Percentiles rank a stretch among this genome's conserved stretches.
Conservation (phyloP, 2,113 vertebrate species). For the Spilogale gracilis region DNA sequence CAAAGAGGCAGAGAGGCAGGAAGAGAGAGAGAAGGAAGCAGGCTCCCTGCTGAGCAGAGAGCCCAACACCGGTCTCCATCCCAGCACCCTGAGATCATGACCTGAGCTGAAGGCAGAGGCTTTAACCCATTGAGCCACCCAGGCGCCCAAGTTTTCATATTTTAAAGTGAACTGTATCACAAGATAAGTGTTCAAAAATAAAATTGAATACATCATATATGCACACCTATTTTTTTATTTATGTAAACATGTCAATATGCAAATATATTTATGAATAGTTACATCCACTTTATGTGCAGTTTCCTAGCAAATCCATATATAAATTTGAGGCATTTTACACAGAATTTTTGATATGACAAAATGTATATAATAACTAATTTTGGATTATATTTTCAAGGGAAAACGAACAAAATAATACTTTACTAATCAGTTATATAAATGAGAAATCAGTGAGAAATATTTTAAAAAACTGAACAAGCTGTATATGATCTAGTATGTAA, state of each 20-base stretch:
- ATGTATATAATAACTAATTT: not conserved
- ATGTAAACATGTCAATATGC: not conserved
- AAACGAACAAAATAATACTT: not conserved
- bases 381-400: not conserved
- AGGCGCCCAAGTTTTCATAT: not conserved
- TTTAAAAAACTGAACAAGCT: not conserved
- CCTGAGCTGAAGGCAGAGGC: no score
- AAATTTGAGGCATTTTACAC: not conserved
- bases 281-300: not conserved
- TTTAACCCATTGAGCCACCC: no score
- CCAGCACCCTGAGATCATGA: no score
- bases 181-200: not conserved
- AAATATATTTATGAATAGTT: not conserved
- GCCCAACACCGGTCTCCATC: no score
- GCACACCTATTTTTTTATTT: not conserved
- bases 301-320: not conserved
- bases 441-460: not conserved
- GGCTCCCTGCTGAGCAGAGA: no score
- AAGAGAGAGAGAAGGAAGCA: no score
- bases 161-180: not conserved
- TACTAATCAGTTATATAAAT: not conserved
- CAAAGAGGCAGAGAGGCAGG: no score
- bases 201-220: not conserved
- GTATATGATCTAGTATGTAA: not conserved
- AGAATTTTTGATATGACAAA: not conserved